Evolutionary conservation across 2,797 vertebrate genomes (phyloP).

Genomic region (Cynodonichthys magdalenae): DNA sequence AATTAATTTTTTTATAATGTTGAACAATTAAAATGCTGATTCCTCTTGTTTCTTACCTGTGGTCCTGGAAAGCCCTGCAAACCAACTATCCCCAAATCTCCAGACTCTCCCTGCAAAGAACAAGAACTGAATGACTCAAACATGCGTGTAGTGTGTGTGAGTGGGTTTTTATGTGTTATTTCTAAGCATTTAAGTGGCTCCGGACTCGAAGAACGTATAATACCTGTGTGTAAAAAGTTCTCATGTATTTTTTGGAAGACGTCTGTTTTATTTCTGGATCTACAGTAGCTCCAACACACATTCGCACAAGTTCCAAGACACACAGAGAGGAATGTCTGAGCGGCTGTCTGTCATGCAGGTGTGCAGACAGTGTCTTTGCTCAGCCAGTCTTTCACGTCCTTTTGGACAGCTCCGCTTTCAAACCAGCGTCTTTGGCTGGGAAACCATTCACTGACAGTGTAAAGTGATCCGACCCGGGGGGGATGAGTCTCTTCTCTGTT

Average conservation of each 20-base stretch:
- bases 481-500: constrained; percentile 51
- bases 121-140: constrained; percentile 4
- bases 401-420: constrained; percentile 58
- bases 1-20: neutral
- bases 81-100: constrained; percentile 88
- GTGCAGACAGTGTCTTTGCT: constrained; percentile 62
- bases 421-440: constrained; percentile 47
- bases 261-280: constrained; percentile 36
- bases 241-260: constrained; percentile 29
- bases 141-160: neutral
- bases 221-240: neutral
- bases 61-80: constrained; percentile 94
- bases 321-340: constrained; percentile 44
- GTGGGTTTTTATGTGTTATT: constrained; percentile 1
- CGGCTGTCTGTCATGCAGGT: constrained; percentile 54
- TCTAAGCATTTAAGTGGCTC: neutral
- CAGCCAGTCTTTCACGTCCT: constrained; percentile 70
- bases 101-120: constrained; percentile 87
- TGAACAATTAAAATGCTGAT: neutral
- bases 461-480: constrained; percentile 72
- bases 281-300: constrained; percentile 27
- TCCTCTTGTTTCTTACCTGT: constrained; percentile 79
- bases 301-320: constrained; percentile 25
- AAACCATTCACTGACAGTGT: constrained; percentile 53
- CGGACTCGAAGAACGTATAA: constrained; percentile 10